These are phyloP conservation scores for Gulo gulo DNA, from an alignment of 2,113 vertebrate species.

Conservation along the genomic window DNA sequence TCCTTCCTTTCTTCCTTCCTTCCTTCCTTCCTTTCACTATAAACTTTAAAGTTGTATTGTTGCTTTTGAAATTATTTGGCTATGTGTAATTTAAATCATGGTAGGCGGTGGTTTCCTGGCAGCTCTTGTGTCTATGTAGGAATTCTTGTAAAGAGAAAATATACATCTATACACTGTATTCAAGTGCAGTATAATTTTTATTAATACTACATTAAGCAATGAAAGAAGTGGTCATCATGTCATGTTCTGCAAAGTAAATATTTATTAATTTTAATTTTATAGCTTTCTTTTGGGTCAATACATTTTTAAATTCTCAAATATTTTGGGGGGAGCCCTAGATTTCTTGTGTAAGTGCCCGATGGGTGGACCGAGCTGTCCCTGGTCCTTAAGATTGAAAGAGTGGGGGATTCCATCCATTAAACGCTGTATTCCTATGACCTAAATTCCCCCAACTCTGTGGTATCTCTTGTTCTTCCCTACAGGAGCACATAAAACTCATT, in stretches of 20 bases:
- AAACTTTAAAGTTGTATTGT: conserved; percentile 28
- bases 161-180: not conserved
- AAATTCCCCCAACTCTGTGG: too few species aligned
- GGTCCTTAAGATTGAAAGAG: not conserved
- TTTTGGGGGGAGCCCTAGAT: not conserved
- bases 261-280: conserved; percentile 5
- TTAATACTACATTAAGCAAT: not conserved
- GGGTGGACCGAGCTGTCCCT: not conserved
- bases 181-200: not conserved
- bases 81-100: conserved; percentile 37
- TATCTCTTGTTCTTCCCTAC: not conserved
- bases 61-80: conserved; percentile 43
- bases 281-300: not conserved
- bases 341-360: not conserved
- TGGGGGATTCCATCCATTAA: not conserved
- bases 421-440: not conserved
- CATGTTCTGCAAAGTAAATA: conserved; percentile 5
- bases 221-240: not conserved
- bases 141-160: conserved; percentile 24
- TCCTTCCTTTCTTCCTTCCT: not conserved
- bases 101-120: not conserved
- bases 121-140: not conserved
- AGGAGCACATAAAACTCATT: not conserved
- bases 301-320: not conserved
- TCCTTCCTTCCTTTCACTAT: not conserved